phyloP scores from a whole-genome alignment of 1,140 invertebrate species.

The Panagrolaimus sp. region DNA sequence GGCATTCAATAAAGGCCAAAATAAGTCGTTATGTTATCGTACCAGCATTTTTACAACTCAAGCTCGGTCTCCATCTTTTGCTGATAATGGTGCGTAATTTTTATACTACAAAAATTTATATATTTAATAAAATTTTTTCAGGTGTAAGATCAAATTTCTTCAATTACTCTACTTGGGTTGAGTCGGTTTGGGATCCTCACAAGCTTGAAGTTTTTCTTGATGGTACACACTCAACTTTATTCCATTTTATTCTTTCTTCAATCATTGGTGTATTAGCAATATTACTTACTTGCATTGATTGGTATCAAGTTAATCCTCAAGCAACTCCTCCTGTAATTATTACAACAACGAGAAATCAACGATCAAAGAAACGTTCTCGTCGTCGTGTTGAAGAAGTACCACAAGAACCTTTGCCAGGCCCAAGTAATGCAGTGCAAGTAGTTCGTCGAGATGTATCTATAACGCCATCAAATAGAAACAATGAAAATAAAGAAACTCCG shows the following conservation, averaged over 20 bases:
- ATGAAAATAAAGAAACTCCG: no score
- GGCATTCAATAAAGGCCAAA: background rate
- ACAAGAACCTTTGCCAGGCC: no score
- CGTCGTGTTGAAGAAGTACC: no score
- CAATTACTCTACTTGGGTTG: conserved; percentile 5
- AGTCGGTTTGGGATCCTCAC: background rate
- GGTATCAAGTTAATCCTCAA: background rate
- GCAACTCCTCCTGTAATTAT: no score
- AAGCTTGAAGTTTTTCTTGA: conserved; percentile 12
- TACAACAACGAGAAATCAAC: no score
- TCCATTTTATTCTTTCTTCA: background rate
- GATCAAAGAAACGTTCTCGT: no score
- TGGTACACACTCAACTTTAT: background rate
- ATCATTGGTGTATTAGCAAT: background rate
- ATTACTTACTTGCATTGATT: background rate
- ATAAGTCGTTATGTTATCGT: background rate
- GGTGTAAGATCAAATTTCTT: background rate
- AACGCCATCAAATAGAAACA: no score
- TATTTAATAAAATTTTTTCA: no score
- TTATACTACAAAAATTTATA: no score
- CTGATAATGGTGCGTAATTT: background rate
- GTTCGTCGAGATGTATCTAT: no score
- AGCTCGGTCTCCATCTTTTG: background rate
- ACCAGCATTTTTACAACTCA: background rate
- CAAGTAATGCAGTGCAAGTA: no score